Evolutionary conservation across 2,888 invertebrate genomes (phyloP), one percentile per base, ranked within the genome.

Genomic region (Campaea margaritaria): DNA sequence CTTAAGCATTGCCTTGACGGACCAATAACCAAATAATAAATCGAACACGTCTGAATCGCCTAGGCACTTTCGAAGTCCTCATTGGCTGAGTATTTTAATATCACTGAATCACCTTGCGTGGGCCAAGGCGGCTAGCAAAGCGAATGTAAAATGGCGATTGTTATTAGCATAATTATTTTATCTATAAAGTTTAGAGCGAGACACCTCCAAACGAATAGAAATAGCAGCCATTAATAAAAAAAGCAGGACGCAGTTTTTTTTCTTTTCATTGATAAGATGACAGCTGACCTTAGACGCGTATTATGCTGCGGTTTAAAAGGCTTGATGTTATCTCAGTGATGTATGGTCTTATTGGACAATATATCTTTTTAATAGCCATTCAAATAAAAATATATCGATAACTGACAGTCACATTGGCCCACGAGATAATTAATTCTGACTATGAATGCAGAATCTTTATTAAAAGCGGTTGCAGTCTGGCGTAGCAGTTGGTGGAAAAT

Each of bases 51-150:
- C 77, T 79, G 79, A 80, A 81, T 79, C 70, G 70, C 76, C 81
- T 83, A 84, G 84, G 81, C 77, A 87, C 89, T 89, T 89, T 90
- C 89, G 76, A 83, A 77, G 77, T 80, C 75, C 84, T 85, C 84
- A 88, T 88, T 89, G 89, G 89, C 75, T 78, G 85, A 83, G 55
- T 63, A 55, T 81, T 85, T 84, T 85, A 87, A 88, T 87, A 88
- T 85, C 84, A 89, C 87, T 87, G 83, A 87, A 85, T 87, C 86
- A 88, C 91, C 87, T 90, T 86, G 91, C 85, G 81, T 87, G 85
- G 89, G 87, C 87, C 90, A 91, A 91, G 90, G 89, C 83, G 77
- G 78, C 78, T 76, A 58, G 72, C 74, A 75, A 84, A 89, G 89
- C 89, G 91, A 91, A 91, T 89, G 91, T 88, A 86, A 83, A 84